Conservation (phyloP, 2,113 vertebrate genomes). For the Ellobius talpinus region DNA sequence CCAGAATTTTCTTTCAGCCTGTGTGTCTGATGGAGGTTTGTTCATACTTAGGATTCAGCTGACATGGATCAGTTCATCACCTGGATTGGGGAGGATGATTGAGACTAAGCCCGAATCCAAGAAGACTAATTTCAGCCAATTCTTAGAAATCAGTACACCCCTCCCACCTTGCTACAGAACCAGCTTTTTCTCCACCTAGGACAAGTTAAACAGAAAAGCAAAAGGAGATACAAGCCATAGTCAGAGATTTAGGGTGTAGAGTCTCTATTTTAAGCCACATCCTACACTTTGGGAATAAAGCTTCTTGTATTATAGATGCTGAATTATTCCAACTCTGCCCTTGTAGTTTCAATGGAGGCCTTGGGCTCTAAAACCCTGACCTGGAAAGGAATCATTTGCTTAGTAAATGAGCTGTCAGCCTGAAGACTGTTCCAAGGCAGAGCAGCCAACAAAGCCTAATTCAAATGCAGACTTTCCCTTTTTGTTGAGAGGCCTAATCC, state of each 20-base stretch:
- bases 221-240: conserved; percentile 76
- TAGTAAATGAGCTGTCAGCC: conserved; percentile 80
- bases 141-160: conserved; percentile 42
- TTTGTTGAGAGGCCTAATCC: conserved; percentile 84
- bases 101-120: conserved; percentile 37
- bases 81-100: conserved; percentile 43
- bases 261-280: conserved; percentile 81
- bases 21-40: conserved; percentile 22
- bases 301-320: conserved; percentile 85
- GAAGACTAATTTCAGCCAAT: conserved; percentile 70
- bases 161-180: conserved; percentile 46
- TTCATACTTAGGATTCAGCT: conserved; percentile 5
- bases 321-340: conserved; percentile 83
- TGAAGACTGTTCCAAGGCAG: conserved; percentile 76
- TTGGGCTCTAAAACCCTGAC: conserved; percentile 84
- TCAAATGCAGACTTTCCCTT: conserved; percentile 83
- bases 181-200: not conserved
- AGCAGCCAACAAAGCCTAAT: conserved; percentile 76
- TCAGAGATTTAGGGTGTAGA: conserved; percentile 78
- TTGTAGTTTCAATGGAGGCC: conserved; percentile 84
- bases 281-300: conserved; percentile 84
- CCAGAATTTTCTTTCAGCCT: conserved; percentile 21
- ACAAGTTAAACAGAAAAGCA: conserved; percentile 45
- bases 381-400: conserved; percentile 85
- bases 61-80: conserved; percentile 51